Evolutionary conservation across 2,797 vertebrate genomes (phyloP), one percentile per base, ranked within the genome.

Genomic region (Odontamblyopus lacepedii): DNA sequence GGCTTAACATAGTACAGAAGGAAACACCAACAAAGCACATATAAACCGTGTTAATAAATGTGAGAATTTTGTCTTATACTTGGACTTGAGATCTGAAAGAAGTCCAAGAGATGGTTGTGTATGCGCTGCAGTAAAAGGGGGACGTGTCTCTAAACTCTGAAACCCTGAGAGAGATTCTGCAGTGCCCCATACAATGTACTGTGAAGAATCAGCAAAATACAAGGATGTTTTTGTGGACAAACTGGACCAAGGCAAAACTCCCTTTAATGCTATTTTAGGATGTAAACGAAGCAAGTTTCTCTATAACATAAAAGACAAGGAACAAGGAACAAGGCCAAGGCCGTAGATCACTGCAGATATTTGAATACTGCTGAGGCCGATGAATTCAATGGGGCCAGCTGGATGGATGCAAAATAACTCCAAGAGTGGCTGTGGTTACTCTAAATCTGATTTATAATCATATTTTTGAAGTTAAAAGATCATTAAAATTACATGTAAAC

Each of bases 321-420:
- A 74, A 16, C 30, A 41, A 50, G 69, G 65, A 74, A 16, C 30
- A 41, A 50, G 69, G 65, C 69, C 70, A 69, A 65, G 19, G 74
- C 23, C 30, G 74, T 51, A 44, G 57, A 63, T 71, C 71, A 78
- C 74, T 88, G 84, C 80, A 89, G 79, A 68, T 75, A 75, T 71
- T 75, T 72, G 51, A 70, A 75, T 74, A 63, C 63, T 76, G 85
- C 87, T 86, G 88, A 89, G 73, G 65, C 70, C 84, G 81, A 82
- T 67, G 23, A 53, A 67, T n/a, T 18, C 41, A 87, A 74, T 73
- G 29, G 53, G 79, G 44, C 70, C 50, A 70, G 57, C 44, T 61
- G 66, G 44, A 63, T 79, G 71, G 44, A 63, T 79, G 71, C 27
- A 73, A 75, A 70, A 63, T 59, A 78, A 76, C 63, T 76, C 44